These are phyloP conservation scores for Lithobates pipiens DNA, from an alignment of 2,797 vertebrate genomes.

Conservation along the genomic window DNA sequence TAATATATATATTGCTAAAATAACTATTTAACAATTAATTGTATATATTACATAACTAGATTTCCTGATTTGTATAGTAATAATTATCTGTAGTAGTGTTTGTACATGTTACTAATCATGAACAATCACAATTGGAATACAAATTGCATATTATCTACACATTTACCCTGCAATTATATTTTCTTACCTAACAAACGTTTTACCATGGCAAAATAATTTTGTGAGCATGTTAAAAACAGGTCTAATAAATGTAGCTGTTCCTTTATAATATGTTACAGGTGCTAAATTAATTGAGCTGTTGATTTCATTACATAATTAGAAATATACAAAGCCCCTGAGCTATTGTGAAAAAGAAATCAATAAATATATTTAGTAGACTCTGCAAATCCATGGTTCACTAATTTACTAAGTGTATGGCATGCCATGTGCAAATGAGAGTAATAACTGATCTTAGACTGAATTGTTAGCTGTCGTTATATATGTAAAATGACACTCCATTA, in stretches of 20 bases:
- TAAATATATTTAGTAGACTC: slow-evolving; percentile 75
- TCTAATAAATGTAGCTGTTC: slow-evolving; percentile 23
- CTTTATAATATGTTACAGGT: slow-evolving; percentile 65
- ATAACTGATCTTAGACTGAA: not conserved
- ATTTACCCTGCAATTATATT: slow-evolving; percentile 31
- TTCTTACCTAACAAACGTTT: slow-evolving; percentile 27
- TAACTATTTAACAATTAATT: too few species aligned
- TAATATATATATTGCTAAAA: too few species aligned
- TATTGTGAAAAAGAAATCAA: slow-evolving; percentile 65
- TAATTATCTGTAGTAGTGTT: not conserved
- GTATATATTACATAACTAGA: too few species aligned
- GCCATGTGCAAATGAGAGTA: not conserved
- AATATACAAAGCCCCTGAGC: slow-evolving; percentile 68
- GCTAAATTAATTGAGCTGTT: slow-evolving; percentile 64
- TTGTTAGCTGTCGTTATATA: not conserved
- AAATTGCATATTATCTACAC: slow-evolving; percentile 4
- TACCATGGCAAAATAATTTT: slow-evolving; percentile 36
- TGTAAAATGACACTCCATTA: not conserved
- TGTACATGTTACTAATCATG: not conserved
- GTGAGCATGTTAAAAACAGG: slow-evolving; percentile 50
- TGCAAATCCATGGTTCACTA: slow-evolving; percentile 77
- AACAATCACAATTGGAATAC: too few species aligned
- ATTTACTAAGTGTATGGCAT: slow-evolving; percentile 83
- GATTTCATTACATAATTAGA: slow-evolving; percentile 69
- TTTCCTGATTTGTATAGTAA: not conserved